phyloP scores from a whole-genome alignment of 53 echinoderm and acorn worm genomes.

The Hippasteria phrygiana region DNA sequence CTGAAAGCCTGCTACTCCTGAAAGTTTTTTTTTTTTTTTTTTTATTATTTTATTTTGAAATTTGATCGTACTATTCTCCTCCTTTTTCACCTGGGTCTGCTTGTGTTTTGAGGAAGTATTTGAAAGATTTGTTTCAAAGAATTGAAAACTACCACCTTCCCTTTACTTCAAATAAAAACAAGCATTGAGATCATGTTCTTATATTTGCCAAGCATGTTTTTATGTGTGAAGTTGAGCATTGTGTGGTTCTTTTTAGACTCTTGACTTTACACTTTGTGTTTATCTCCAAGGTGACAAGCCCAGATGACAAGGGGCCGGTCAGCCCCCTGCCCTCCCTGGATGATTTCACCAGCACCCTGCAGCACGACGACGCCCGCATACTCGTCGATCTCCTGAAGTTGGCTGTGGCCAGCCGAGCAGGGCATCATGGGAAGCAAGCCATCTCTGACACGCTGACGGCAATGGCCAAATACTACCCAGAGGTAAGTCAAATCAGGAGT shows the following conservation, averaged over 20 bases:
- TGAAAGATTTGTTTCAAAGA: too few species aligned
- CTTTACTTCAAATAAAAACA: too few species aligned
- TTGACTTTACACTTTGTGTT: not conserved
- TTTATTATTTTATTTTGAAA: too few species aligned
- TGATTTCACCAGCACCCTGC: constrained; percentile 88
- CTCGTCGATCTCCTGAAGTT: constrained; percentile 91
- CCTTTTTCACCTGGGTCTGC: too few species aligned
- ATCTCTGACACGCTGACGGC: constrained; percentile 91
- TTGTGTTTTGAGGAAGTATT: too few species aligned
- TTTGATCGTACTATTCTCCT: too few species aligned
- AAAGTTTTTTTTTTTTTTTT: too few species aligned
- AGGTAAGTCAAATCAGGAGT: not conserved
- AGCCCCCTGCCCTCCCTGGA: constrained; percentile 75
- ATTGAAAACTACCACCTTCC: too few species aligned
- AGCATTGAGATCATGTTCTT: too few species aligned
- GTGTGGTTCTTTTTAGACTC: not conserved
- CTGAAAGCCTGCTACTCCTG: too few species aligned
- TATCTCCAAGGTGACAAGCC: constrained; percentile 81
- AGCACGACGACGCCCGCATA: constrained; percentile 88
- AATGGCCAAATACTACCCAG: constrained; percentile 91
- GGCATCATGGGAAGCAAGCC: constrained; percentile 78
- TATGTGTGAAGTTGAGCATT: too few species aligned
- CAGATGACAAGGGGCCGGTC: constrained; percentile 68
- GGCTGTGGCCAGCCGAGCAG: constrained; percentile 89
- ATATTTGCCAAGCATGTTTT: too few species aligned